Percentiles rank a stretch among this genome's conserved stretches.
These are phyloP conservation scores for Tenthredo scrophulariae DNA, from an alignment of 2,888 invertebrate species.

Conservation along the genomic window DNA sequence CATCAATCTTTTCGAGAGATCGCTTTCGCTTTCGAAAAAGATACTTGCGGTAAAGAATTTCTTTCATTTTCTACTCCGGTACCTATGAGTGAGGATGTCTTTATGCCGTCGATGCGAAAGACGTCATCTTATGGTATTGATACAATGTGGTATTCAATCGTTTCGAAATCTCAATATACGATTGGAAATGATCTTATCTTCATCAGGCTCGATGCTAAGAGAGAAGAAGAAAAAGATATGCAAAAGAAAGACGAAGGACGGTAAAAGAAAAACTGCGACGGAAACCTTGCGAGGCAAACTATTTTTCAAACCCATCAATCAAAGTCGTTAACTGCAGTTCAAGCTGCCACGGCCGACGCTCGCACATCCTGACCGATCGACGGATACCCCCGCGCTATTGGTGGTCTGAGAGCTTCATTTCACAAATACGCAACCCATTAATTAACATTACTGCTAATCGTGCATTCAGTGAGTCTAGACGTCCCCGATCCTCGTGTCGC, in stretches of 20 bases:
- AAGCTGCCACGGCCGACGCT: slow-evolving; percentile 26
- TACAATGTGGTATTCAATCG: slow-evolving; percentile 17
- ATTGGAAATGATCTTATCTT: slow-evolving; percentile 3
- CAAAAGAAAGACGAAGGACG: neutral
- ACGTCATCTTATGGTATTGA: neutral
- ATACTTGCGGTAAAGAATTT: slow-evolving; percentile 13
- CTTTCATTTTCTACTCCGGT: neutral
- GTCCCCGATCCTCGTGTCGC: slow-evolving; percentile 51
- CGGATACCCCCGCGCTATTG: slow-evolving; percentile 50
- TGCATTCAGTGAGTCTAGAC: slow-evolving; percentile 70
- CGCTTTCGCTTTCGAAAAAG: slow-evolving; percentile 3
- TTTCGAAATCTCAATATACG: neutral
- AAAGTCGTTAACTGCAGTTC: slow-evolving; percentile 38
- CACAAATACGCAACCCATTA: slow-evolving; percentile 50
- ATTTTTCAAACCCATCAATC: slow-evolving; percentile 49
- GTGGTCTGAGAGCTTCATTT: slow-evolving; percentile 51
- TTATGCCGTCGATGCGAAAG: neutral
- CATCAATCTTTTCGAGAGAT: slow-evolving; percentile 30
- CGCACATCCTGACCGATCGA: slow-evolving; percentile 47
- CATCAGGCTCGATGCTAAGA: neutral
- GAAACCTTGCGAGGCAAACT: slow-evolving; percentile 42
- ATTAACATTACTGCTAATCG: slow-evolving; percentile 63
- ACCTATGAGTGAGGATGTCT: neutral
- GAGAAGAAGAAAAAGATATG: neutral
- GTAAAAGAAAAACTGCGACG: neutral